phyloP scores from a whole-genome alignment of 2,113 vertebrate genomes.

The Peromyscus maniculatus region DNA sequence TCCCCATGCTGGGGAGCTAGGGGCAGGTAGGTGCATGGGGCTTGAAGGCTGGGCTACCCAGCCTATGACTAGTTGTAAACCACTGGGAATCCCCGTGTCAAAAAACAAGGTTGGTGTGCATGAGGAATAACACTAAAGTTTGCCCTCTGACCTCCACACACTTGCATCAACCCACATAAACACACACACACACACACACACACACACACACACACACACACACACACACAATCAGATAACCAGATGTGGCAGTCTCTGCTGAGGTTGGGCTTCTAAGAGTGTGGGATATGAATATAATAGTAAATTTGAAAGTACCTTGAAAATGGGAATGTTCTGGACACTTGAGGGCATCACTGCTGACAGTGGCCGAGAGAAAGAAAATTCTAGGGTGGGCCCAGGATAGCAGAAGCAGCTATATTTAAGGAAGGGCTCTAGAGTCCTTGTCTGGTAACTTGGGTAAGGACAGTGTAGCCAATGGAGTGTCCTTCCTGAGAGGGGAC shows the following conservation, averaged over 20 bases:
- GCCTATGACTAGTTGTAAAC: neutral
- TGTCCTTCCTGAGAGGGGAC: neutral
- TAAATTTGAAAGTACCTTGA: neutral
- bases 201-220: too few species aligned
- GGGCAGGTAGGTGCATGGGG: neutral
- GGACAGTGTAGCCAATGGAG: neutral
- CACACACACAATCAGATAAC: neutral
- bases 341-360: neutral
- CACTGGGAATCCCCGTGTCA: neutral
- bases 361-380: neutral
- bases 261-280: slow-evolving; percentile 8
- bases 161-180: neutral
- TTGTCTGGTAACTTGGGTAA: slow-evolving; percentile 30
- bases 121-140: neutral
- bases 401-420: neutral
- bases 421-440: slow-evolving; percentile 24
- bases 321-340: neutral
- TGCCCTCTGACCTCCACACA: neutral
- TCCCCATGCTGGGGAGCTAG: neutral
- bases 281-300: neutral
- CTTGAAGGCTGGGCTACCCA: neutral
- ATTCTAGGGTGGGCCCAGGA: neutral
- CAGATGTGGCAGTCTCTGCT: neutral
- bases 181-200: neutral
- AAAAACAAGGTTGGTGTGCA: too few species aligned